Base-by-base conservation (phyloP, 2,888 invertebrate species). In the Drosophila bunnanda region DNA sequence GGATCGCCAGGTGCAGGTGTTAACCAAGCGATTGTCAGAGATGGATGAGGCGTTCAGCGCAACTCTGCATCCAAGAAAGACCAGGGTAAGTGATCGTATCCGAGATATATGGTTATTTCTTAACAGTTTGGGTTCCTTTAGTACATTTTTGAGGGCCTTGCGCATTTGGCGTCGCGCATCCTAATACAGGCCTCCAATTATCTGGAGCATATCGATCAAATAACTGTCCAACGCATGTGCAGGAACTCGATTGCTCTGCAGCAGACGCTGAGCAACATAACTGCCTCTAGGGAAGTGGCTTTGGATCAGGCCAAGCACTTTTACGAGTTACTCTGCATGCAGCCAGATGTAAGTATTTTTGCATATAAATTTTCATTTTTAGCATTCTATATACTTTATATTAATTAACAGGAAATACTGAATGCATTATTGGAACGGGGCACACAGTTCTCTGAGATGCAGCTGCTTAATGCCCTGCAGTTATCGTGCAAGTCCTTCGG, bases 101-200 rank as follows among this genome's bases (percentile, higher is more conserved):
- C 0, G 1, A 22, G 43, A 43, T 15, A 4, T 15, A 4, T 43
- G 13, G 8, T 15, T 8, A 15, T 15, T 15, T 8, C 1, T 22
- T 8, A 32, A 28, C 4, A 8, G 38, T 43, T 28, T 20, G 25
- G 8, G 32, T 43, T 25, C 20, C 43, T 93, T 92, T 62, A 97
- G 96, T 98, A 98, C 91, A 95, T 98, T 75, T 96, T 98, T 93
- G 96, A 97, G 92, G 98, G 98, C 1, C 93, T 99, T 32, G 98
- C 98, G 3, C 94, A 94, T 84, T 92, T 97, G 54, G 95, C 96
- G 46, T 94, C 96, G 0, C 95, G 96, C 84, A 96, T 97, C 80
- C 93, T 97, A 64, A 97, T 97, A 82, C 96, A 95, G 87, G 95
- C 96, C 57, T 95, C 96, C 12, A 96, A 96, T 82, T 95, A 95